A percentile compares a stretch with the other conserved stretches of the same genome.
phyloP scores from a whole-genome alignment of 2,888 invertebrate genomes.

The Eurytoma adleriae region DNA sequence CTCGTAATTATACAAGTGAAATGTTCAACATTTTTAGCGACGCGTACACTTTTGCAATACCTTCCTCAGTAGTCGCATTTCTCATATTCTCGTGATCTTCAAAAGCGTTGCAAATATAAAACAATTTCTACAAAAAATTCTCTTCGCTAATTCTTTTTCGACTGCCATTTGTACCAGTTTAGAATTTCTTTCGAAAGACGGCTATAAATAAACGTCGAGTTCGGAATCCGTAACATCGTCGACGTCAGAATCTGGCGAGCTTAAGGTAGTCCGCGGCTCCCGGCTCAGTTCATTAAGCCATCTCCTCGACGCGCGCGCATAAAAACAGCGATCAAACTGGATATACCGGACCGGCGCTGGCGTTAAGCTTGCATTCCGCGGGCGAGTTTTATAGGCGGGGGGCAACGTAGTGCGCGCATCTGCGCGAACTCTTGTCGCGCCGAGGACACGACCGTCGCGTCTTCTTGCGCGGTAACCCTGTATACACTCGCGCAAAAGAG shows the following conservation, averaged over 20 bases:
- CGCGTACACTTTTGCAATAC: no score
- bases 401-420: neutral
- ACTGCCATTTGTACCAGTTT: no score
- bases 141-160: no score
- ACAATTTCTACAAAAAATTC: no score
- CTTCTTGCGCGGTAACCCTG: conserved; percentile 34
- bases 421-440: conserved; percentile 26
- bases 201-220: no score
- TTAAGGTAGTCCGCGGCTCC: neutral
- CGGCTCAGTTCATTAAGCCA: conserved; percentile 7
- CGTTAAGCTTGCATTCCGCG: neutral
- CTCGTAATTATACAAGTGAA: no score
- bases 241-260: neutral
- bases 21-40: no score
- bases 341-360: neutral
- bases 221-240: no score
- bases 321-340: conserved; percentile 10
- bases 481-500: neutral
- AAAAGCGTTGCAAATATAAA: no score
- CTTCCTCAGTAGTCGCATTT: no score
- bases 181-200: no score
- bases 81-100: no score
- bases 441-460: neutral
- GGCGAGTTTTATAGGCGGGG: neutral
- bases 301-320: neutral